Evolutionary conservation across 2,113 vertebrate genomes (phyloP), one percentile per base, ranked within the genome.

Genomic region (Pteropus alecto): DNA sequence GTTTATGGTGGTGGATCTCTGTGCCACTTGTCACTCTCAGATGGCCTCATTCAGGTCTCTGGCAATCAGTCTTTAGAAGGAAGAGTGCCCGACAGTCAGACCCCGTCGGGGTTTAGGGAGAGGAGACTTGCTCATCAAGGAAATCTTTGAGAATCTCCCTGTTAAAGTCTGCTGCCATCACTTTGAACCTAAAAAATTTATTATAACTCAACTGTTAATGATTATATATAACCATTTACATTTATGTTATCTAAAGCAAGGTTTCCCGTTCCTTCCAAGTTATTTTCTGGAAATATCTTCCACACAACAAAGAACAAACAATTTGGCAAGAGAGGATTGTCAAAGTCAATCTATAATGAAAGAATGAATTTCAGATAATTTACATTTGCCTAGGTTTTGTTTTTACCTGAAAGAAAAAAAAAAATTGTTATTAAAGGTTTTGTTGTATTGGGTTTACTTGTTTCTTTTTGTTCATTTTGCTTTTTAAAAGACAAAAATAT

Each of bases 211-310:
- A 48, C 46, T 93, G 68, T n/a, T 79, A 82, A 65, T 88, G 48
- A 85, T 51, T 43, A 77, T 85, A 90, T 30, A 87, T 26, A 71
- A 54, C 4, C 1, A 4, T 46, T 43, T 21, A 43, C 5, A 74
- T 87, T 96, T 35, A 79, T 86, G 93, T 95, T 48, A 88, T n/a
- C 76, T 93, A 73, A 76, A 81, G 33, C 88, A 78, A 21, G 41
- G 3, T 68, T 83, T 74, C 35, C 16, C 74, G 56, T 38, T 78
- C 63, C 28, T 81, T 87, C 51, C 48, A 91, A 86, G 21, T 83
- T 91, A 82, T 68, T 84, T 90, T 88, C 58, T 81, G 65, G 48
- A 92, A 95, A 46, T 84, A 90, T 58, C 71, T 85, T 76, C 46
- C 41, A 77, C 15, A 85, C n/a, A 96, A 81, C 35, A 38, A 65